Conservation (phyloP, 1,140 invertebrate species). For the Hylaeus anthracinus region DNA sequence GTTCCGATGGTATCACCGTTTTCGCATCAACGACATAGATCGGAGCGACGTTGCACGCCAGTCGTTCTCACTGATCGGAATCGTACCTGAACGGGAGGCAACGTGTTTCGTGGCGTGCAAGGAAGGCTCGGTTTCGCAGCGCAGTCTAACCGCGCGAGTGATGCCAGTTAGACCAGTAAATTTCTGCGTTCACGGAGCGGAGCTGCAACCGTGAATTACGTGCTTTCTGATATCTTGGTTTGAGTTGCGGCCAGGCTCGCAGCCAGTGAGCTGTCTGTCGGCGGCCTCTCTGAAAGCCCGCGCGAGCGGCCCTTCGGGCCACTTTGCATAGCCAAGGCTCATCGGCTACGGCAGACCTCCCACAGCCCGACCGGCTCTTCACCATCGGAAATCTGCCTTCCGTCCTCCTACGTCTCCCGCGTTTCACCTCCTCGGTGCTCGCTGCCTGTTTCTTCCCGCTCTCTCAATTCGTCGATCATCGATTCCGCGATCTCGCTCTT, state of each 20-base stretch:
- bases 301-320: conserved; percentile 70
- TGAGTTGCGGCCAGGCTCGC: conserved; percentile 28
- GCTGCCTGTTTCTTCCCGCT: neutral
- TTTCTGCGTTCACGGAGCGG: conserved; percentile 5
- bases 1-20: conserved; percentile 13
- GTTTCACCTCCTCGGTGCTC: neutral
- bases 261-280: conserved; percentile 62
- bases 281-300: conserved; percentile 66
- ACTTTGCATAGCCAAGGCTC: conserved; percentile 76
- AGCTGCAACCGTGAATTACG: conserved; percentile 63
- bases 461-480: conserved; percentile 23
- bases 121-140: no score
- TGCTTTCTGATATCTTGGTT: conserved; percentile 71
- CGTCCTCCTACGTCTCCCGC: conserved; percentile 18
- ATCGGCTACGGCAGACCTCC: conserved; percentile 74
- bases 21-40: conserved; percentile 42
- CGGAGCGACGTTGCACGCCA: neutral
- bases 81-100: neutral
- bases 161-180: conserved; percentile 19
- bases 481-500: neutral
- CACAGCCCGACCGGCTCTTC: conserved; percentile 70
- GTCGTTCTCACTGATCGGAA: neutral
- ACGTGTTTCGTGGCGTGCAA: neutral
- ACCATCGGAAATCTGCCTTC: conserved; percentile 61
- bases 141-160: neutral